phyloP scores from a whole-genome alignment of 2,113 vertebrate genomes.

The Glareola pratincola region DNA sequence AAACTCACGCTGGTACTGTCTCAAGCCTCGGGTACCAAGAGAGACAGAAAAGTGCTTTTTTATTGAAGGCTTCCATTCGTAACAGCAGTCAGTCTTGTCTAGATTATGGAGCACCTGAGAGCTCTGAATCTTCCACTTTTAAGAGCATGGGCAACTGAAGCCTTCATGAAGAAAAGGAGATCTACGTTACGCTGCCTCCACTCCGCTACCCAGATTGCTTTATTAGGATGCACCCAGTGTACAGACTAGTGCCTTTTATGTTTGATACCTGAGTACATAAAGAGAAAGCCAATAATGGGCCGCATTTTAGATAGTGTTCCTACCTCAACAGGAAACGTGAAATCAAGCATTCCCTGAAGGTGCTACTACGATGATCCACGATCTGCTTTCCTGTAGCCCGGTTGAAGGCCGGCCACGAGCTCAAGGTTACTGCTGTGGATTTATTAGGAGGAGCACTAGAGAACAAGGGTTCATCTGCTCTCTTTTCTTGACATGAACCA shows the following conservation, averaged over 20 bases:
- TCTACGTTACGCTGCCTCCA: neutral
- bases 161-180: neutral
- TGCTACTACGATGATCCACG: fast-evolving
- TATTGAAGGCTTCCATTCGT: neutral
- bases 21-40: neutral
- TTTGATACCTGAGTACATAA: neutral
- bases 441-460: neutral
- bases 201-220: neutral
- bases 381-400: neutral
- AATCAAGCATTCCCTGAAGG: neutral
- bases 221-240: neutral
- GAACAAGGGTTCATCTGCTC: neutral
- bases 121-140: neutral
- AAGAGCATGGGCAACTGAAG: neutral
- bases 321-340: neutral
- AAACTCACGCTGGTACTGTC: fast-evolving
- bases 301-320: neutral
- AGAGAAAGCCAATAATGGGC: neutral
- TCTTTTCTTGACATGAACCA: neutral
- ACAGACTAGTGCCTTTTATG: neutral
- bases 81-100: neutral
- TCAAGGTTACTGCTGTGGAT: neutral
- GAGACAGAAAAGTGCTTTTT: neutral
- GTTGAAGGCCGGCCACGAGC: neutral
- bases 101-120: neutral